Base-by-base conservation (phyloP, 2,888 invertebrate species). In the Elaeidobius kamerunicus region DNA sequence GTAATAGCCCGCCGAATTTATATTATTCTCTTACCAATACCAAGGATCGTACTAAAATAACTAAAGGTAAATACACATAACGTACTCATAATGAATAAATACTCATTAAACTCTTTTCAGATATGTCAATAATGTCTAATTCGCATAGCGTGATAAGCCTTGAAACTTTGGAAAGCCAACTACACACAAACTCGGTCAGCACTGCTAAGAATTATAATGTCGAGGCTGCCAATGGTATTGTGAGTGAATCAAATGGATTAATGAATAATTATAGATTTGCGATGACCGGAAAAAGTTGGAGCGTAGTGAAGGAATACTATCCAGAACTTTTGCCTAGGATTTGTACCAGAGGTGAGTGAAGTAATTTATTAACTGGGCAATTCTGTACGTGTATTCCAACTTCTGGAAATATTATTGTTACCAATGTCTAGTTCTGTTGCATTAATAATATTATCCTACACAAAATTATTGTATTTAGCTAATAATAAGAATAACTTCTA, bases 281-380 rank as follows among this genome's bases (percentile, higher is more conserved):
- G 6, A 73, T 84, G 74, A 77, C 76, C 12, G 90, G 91, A 0
- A 83, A 82, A 63, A 84, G 86, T 0, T 90, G 84, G 84, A 77
- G 84, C 61, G 80, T 86, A 1, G 73, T 95, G 0, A 82, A 83
- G 16, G 83, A 84, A 9, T 77, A 85, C 57, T 88, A 87, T 69
- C 85, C 90, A 1, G 72, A 76, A 16, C 70, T 89, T 59, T 72
- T 91, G 56, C 76, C 82, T 0, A 81, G 81, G 18, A 76, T 91
- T 57, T 79, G 84, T 5, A 84, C 85, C 0, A 80, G 88, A 17
- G 95, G 95, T 7, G 86, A 87, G 49, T 49, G 27, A 4, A 6
- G 9, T 23, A 4, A 27, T 16, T n/a, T n/a, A n/a, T n/a, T n/a
- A n/a, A n/a, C n/a, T n/a, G n/a, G n/a, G n/a, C n/a, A n/a, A n/a